Evolutionary conservation across 1,140 invertebrate genomes (phyloP), one percentile per base, ranked within the genome.

Genomic region (Zaprionus nigranus): DNA sequence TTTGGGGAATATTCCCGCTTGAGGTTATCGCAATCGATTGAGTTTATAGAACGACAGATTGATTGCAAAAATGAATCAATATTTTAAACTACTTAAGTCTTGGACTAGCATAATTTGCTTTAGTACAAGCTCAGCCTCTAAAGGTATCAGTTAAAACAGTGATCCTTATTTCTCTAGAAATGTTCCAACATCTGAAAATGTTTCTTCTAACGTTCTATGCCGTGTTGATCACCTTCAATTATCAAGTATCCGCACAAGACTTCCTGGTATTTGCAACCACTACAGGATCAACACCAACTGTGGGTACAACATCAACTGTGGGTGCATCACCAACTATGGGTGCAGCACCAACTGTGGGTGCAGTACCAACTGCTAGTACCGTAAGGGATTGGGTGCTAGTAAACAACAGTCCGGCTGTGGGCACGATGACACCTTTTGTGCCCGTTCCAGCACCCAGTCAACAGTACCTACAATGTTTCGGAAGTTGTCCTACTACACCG

Each of bases 401-500:
- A 17, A 92, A 92, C 53, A 92, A 91, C 78, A 60, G 38, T 13
- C 68, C 79, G 4, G 56, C 78, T 6, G 30, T 75, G 4, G 75
- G 73, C 1, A 82, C 75, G 0, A 67, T 91, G 24, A 67, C 77
- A 5, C 81, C 92, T 1, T 91, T 92, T 65, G 62, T 76, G 6
- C 0, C 53, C 1, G 51, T 63, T 1, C 70, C 53, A 2, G 75
- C 91, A 2, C 63, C 84, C 15, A 85, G 85, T 1, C 87, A 80
- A 22, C 20, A 65, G 46, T 93, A 81, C 40, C 63, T 82, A 0
- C 40, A 84, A 15, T 95, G 94, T 75, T 85, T 94, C 5, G 82
- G 61, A 4, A 64, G 63, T 0, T 95, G 94, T 71, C 93, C 94
- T 57, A 93, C 93, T 0, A 95, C 95, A 1, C 75, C 93, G 0